Evolutionary conservation across 1,140 invertebrate species (phyloP).

Genomic region (Sitophilus oryzae): DNA sequence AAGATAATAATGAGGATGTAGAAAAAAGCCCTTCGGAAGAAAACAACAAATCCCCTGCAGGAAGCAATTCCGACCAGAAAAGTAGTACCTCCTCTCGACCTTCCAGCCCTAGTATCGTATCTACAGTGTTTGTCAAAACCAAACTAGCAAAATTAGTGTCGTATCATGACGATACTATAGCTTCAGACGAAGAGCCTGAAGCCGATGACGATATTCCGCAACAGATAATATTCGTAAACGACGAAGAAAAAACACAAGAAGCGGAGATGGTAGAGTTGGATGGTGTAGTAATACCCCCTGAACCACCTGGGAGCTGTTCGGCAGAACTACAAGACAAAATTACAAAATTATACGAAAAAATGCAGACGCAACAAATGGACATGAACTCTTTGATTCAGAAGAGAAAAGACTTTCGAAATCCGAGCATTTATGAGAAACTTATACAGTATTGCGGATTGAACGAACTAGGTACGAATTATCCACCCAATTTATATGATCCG

Average conservation of each 20-base stretch:
- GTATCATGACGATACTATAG: constrained; percentile 71
- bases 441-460: constrained; percentile 92
- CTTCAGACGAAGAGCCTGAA: constrained; percentile 68
- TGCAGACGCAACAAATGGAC: constrained; percentile 69
- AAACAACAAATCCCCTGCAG: too few relatives aligned
- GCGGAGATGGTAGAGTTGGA: constrained; percentile 28
- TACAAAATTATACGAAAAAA: constrained; percentile 67
- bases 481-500: constrained; percentile 86
- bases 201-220: constrained; percentile 29
- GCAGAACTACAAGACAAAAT: constrained; percentile 79
- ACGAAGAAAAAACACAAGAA: constrained; percentile 12
- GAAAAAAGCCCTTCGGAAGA: constrained; percentile 24
- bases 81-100: constrained; percentile 43
- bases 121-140: constrained; percentile 33
- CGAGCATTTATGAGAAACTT: constrained; percentile 94
- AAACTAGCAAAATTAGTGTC: constrained; percentile 55
- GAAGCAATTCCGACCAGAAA: constrained; percentile 47
- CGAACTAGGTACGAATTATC: constrained; percentile 93
- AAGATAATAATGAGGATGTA: constrained; percentile 50
- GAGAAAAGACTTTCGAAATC: constrained; percentile 90
- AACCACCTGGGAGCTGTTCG: constrained; percentile 76
- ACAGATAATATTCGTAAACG: constrained; percentile 18
- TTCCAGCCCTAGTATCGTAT: constrained; percentile 34
- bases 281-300: constrained; percentile 72
- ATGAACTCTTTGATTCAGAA: constrained; percentile 87